Percentiles rank a stretch among this genome's conserved stretches.
These are phyloP conservation scores for Panthera tigris DNA, from an alignment of 2,113 vertebrate genomes.

Conservation along the genomic window DNA sequence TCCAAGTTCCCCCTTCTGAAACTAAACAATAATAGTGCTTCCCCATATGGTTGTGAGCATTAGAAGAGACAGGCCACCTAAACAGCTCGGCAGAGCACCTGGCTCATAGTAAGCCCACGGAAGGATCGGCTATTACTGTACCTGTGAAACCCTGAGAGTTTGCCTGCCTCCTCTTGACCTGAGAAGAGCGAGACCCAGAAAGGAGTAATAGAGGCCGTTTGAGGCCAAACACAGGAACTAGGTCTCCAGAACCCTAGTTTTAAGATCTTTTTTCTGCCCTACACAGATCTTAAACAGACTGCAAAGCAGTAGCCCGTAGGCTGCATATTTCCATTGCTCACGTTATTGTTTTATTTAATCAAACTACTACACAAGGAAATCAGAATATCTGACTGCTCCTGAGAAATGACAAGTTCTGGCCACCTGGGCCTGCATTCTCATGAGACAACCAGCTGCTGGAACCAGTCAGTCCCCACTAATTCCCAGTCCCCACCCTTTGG, in stretches of 20 bases:
- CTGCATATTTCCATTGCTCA: background rate
- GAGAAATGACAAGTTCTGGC: background rate
- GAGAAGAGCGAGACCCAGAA: background rate
- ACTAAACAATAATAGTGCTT: constrained; percentile 9
- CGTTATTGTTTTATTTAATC: background rate
- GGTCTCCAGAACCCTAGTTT: background rate
- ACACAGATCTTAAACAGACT: background rate
- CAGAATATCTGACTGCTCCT: background rate
- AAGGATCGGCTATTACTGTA: background rate
- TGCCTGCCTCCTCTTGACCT: background rate
- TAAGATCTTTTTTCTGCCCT: background rate
- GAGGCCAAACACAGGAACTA: background rate
- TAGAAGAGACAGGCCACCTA: background rate
- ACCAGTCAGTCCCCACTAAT: background rate
- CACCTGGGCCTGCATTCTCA: background rate
- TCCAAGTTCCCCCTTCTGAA: constrained; percentile 45
- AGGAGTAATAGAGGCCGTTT: background rate
- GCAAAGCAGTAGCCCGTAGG: background rate
- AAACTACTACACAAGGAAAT: background rate
- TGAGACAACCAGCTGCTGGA: background rate
- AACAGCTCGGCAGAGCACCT: background rate
- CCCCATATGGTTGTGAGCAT: background rate
- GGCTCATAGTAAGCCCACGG: background rate
- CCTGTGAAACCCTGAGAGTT: background rate
- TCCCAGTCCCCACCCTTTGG: background rate